Evolutionary conservation across 2,113 vertebrate species (phyloP).

Genomic region (Cephalopholis sonnerati): DNA sequence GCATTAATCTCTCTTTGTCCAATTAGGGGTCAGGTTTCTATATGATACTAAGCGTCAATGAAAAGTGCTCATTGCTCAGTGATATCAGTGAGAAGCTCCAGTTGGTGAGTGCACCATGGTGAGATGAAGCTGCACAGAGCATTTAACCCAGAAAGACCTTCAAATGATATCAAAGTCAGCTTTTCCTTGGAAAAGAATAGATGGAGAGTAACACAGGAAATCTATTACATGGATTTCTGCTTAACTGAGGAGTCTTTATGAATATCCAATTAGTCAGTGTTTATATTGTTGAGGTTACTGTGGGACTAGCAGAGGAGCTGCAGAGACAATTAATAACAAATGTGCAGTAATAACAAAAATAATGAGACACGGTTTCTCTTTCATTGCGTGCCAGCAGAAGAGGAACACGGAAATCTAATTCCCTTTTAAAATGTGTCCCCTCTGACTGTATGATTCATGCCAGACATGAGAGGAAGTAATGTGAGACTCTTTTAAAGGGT

Average conservation of each 20-base stretch:
- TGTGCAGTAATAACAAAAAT: background rate
- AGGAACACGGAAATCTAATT: background rate
- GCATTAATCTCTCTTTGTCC: slow-evolving; percentile 64
- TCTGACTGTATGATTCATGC: background rate
- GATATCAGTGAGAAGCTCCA: slow-evolving; percentile 7
- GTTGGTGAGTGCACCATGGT: slow-evolving; percentile 4
- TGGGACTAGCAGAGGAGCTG: background rate
- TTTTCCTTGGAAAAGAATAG: background rate
- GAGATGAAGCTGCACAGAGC: background rate
- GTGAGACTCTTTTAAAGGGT: background rate
- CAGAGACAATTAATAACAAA: background rate
- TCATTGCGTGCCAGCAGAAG: too few species aligned
- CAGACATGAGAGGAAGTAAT: background rate
- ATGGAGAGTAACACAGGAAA: background rate
- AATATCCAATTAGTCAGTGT: background rate
- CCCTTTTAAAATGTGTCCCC: background rate
- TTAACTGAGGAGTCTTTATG: background rate
- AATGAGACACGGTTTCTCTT: too few species aligned
- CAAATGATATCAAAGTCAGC: background rate
- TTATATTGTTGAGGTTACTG: background rate
- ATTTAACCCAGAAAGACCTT: slow-evolving; percentile 32
- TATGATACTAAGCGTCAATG: slow-evolving; percentile 13
- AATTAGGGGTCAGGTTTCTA: slow-evolving; percentile 44
- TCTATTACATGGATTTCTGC: background rate
- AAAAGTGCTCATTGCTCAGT: slow-evolving; percentile 11